These are phyloP conservation scores for Agonopterix heracliana DNA, from an alignment of 2,888 invertebrate species.

Conservation along the genomic window DNA sequence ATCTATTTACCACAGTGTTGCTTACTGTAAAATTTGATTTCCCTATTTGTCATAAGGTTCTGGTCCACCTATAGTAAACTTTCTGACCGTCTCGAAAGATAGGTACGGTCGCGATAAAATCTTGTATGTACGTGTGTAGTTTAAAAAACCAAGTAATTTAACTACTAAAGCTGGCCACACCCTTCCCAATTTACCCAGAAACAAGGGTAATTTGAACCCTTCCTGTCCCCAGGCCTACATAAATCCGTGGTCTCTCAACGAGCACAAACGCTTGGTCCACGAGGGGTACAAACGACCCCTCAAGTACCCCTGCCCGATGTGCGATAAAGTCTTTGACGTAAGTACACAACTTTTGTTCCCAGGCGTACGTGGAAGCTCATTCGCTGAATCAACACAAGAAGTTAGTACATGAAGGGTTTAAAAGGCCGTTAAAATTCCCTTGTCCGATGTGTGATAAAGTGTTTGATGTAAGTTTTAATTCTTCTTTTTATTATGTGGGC, in stretches of 20 bases:
- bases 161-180: too few relatives aligned
- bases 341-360: slow-evolving; percentile 25
- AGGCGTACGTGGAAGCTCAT: slow-evolving; percentile 55
- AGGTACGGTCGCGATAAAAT: too few relatives aligned
- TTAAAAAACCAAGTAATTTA: too few relatives aligned
- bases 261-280: slow-evolving; percentile 44
- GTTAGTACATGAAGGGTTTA: slow-evolving; percentile 49
- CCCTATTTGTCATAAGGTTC: too few relatives aligned
- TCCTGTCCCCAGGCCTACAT: slow-evolving; percentile 42
- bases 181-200: too few relatives aligned
- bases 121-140: too few relatives aligned
- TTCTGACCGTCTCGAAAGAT: too few relatives aligned
- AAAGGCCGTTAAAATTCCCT: slow-evolving; percentile 45
- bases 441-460: slow-evolving; percentile 58
- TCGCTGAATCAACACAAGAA: slow-evolving; percentile 44
- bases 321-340: slow-evolving; percentile 58
- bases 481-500: too few relatives aligned
- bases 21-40: too few relatives aligned
- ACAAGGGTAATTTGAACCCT: neutral
- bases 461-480: slow-evolving; percentile 45
- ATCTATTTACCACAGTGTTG: too few relatives aligned
- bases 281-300: slow-evolving; percentile 54
- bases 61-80: too few relatives aligned
- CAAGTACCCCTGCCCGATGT: slow-evolving; percentile 50
- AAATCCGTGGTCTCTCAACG: slow-evolving; percentile 44